These are phyloP conservation scores for Mola mola DNA, from an alignment of 2,113 vertebrate species.

Conservation along the genomic window DNA sequence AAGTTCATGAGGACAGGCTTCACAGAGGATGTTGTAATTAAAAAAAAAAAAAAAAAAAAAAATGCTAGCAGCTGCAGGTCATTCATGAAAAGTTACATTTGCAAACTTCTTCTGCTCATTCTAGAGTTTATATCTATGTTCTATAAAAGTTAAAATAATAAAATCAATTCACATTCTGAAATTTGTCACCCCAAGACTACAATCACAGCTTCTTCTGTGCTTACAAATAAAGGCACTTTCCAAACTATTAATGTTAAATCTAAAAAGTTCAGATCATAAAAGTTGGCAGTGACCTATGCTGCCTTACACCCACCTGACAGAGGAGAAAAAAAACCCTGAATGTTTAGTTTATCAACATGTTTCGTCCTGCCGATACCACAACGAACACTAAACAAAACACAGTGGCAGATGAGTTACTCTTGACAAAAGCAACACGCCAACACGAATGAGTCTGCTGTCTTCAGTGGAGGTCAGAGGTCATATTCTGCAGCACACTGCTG, in stretches of 20 bases:
- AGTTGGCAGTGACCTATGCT: conserved; percentile 12
- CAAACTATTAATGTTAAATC: not conserved
- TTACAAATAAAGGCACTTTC: conserved; percentile 66
- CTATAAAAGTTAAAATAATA: no score
- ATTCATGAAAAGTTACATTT: not conserved
- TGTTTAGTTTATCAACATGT: conserved; percentile 1
- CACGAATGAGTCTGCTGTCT: not conserved
- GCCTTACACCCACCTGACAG: not conserved
- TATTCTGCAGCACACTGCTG: conserved; percentile 82
- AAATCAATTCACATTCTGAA: conserved; percentile 54
- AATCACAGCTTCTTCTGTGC: conserved; percentile 50
- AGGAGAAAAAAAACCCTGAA: conserved; percentile 14
- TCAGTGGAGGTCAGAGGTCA: conserved; percentile 71
- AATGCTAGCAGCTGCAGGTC: conserved; percentile 4
- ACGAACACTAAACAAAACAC: not conserved
- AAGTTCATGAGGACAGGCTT: not conserved
- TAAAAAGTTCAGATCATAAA: conserved; percentile 38
- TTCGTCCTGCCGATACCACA: not conserved
- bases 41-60: conserved; percentile 1
- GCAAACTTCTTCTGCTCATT: not conserved
- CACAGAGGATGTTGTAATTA: no score
- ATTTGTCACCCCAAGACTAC: conserved; percentile 13
- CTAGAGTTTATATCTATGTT: no score
- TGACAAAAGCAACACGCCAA: not conserved
- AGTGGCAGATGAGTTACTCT: not conserved